Evolutionary conservation across 2,888 invertebrate species (phyloP).

Genomic region (Scaptomyza reducta): DNA sequence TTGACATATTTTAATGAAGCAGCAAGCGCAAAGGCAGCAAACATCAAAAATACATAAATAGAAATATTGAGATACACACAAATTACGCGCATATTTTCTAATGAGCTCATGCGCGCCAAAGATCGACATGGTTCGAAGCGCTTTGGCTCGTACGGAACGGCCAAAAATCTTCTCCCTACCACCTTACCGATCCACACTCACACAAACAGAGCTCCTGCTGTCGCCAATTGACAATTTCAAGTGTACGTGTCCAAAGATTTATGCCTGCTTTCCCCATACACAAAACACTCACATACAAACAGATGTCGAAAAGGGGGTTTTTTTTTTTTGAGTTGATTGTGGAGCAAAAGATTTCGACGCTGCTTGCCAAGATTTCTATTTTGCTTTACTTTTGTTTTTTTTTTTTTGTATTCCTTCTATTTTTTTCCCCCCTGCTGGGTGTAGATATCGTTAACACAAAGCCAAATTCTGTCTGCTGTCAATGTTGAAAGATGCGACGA

Average conservation of each 20-base stretch:
- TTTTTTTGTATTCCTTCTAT: slow-evolving; percentile 20
- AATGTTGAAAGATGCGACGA: slow-evolving; percentile 71
- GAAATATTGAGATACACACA: slow-evolving; percentile 53
- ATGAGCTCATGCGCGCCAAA: slow-evolving; percentile 74
- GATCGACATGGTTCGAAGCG: slow-evolving; percentile 69
- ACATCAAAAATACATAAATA: slow-evolving; percentile 67
- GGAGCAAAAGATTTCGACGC: slow-evolving; percentile 30
- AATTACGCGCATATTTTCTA: slow-evolving; percentile 80
- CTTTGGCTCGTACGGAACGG: slow-evolving; percentile 43
- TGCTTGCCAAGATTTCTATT: slow-evolving; percentile 49
- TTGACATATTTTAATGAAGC: slow-evolving; percentile 73
- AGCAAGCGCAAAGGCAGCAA: slow-evolving; percentile 14
- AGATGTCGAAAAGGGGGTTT: not conserved
- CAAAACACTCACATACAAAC: not conserved
- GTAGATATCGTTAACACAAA: slow-evolving; percentile 74
- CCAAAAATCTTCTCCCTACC: slow-evolving; percentile 15
- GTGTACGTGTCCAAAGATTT: slow-evolving; percentile 65
- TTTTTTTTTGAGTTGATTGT: slow-evolving; percentile 25
- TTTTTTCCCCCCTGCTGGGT: slow-evolving; percentile 14
- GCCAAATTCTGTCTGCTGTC: slow-evolving; percentile 63
- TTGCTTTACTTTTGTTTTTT: slow-evolving; percentile 21
- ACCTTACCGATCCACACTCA: not conserved
- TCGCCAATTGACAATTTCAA: slow-evolving; percentile 44
- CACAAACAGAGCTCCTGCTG: slow-evolving; percentile 4
- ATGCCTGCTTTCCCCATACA: slow-evolving; percentile 42